A percentile compares a stretch with the other conserved stretches of the same genome.
phyloP scores from a whole-genome alignment of 2,797 vertebrate species.

The Setipinna tenuifilis region DNA sequence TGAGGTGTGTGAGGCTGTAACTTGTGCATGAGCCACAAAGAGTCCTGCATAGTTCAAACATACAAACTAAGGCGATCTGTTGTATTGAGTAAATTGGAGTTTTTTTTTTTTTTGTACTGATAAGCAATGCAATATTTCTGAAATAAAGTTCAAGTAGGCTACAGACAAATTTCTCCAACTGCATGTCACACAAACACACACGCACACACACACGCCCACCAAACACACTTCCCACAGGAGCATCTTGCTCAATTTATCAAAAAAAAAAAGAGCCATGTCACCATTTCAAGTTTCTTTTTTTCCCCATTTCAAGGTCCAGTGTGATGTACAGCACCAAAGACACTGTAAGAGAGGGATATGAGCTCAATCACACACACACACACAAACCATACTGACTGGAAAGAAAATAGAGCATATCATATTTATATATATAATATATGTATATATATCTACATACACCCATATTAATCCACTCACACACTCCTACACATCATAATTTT shows the following conservation, averaged over 20 bases:
- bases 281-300: conserved; percentile 68
- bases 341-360: conserved; percentile 62
- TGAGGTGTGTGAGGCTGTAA: conserved; percentile 60
- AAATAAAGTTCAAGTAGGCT: conserved; percentile 77
- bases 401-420: conserved; percentile 69
- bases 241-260: conserved; percentile 35
- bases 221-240: conserved; percentile 27
- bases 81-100: conserved; percentile 67
- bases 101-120: conserved; percentile 57
- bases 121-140: conserved; percentile 63
- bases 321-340: conserved; percentile 78
- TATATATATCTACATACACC: conserved; percentile 63
- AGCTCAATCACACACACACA: conserved; percentile 45
- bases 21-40: conserved; percentile 76
- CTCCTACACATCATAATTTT: conserved; percentile 46
- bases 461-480: conserved; percentile 55
- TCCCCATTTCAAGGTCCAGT: conserved; percentile 76
- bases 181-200: conserved; percentile 45
- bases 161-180: conserved; percentile 61
- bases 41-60: conserved; percentile 81
- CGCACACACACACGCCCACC: conserved; percentile 46
- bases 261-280: conserved; percentile 49
- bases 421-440: conserved; percentile 37
- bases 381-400: conserved; percentile 61
- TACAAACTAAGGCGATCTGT: conserved; percentile 78